Evolutionary conservation across 2,888 invertebrate species (phyloP), one percentile per base, ranked within the genome.

Genomic region (Blastobasis lacticolella): DNA sequence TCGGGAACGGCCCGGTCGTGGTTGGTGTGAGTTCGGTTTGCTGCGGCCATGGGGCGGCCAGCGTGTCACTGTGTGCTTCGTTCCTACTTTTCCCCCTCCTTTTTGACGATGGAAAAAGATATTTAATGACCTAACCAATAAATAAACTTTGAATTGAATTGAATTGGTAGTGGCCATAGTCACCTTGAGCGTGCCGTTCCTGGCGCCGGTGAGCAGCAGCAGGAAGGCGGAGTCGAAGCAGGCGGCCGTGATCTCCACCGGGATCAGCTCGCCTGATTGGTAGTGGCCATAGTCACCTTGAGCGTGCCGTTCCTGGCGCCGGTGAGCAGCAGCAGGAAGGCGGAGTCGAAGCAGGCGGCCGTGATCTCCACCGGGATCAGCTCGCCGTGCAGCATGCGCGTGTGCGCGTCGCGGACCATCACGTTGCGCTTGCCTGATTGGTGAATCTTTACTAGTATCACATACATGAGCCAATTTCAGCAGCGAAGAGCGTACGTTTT

Each of bases 291-390:
- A 23, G 23, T 36, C 45, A 83, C 89, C 85, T 93, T 94, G 6
- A 96, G 81, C 0, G 92, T 90, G 8, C 96, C 96, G 73, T 95
- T 92, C 49, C 92, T 90, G 0, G 94, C 95, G 1, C 94, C 95
- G 0, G 95, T 95, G 52, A 95, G 75, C 38, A 96, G 84, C 53
- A 94, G 89, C 68, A 94, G 93, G 60, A 90, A 84, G 36, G 92
- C 91, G 0, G 93, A 92, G 80, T 95, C 94, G 74, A 95, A 95
- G 64, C 92, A 91, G 37, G 93, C 93, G 4, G 94, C 91, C 0
- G 94, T 94, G 58, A 95, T 94, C 84, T 94, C 94, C 47, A 94
- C 90, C 0, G 91, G 90, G 54, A 90, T 81, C 40, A 86, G 78
- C 70, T 93, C 92, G 0, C 94, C 94, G 68, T 92, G 91, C 49